Base-by-base conservation (phyloP, 2,797 vertebrate species). In the Cyprinella venusta region DNA sequence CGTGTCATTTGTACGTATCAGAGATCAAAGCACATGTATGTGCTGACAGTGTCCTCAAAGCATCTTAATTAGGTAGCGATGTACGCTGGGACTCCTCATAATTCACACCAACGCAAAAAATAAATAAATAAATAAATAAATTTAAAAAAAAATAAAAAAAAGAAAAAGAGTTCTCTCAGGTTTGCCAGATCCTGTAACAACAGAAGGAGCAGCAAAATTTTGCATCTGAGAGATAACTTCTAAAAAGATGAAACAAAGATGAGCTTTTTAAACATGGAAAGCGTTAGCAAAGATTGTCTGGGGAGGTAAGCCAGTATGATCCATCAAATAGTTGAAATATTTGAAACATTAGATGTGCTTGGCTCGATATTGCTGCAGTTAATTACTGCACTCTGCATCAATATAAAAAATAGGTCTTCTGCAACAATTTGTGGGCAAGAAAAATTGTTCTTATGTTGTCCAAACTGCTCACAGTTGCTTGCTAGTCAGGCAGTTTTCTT, bases 21-120 rank as follows among this genome's bases (percentile, higher is more conserved):
- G 48, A 90, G 85, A 88, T 88, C 82, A 90, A 90, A 90, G 87
- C 13, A 59, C 33, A 83, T 71, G 24, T 80, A 76, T 68, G 76
- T 78, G 67, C 50, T 45, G 69, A 71, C 70, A 79, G 77, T 78
- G 77, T 79, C 80, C 77, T 88, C 65, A 84, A 65, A 87, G 82
- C 45, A 2, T 61, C 81, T 87, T 83, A 88, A 87, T 88, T 80
- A 88, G 81, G 67, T 65, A 33, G 40, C 61, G 65, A 79, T 40
- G 54, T 64, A 75, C 52, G 13, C 54, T 76, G 56, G 72, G 45
- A 16, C 50, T 80, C 36, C 71, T 68, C 30, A 42, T 80, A 83
- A 84, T 78, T 75, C 70, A 81, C 87, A 71, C 77, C 64, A 45
- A 85, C 68, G 8, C 69, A 69, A 30, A 21, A 77, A 48, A 61